These are phyloP conservation scores for Caenorhabditis japonica DNA, from an alignment of 2,888 invertebrate species.

Conservation along the genomic window DNA sequence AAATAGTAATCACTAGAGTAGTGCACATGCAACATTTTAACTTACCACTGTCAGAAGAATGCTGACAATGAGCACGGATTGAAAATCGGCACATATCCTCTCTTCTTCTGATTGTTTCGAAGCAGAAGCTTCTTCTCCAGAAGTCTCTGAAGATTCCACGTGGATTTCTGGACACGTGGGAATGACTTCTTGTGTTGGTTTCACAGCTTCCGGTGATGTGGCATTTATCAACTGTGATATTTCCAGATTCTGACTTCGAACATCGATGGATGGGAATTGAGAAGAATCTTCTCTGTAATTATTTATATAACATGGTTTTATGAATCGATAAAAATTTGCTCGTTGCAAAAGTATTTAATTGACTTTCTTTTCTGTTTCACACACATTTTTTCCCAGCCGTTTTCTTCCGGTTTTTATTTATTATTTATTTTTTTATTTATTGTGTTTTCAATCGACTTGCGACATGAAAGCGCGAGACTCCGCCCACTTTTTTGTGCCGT, in stretches of 20 bases:
- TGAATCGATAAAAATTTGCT: too few species aligned
- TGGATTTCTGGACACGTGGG: conserved; percentile 34
- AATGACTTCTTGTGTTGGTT: not conserved
- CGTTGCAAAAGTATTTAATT: too few species aligned
- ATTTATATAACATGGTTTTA: too few species aligned
- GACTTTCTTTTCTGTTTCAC: too few species aligned
- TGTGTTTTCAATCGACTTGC: too few species aligned
- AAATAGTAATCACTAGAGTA: not conserved
- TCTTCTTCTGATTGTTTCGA: conserved; percentile 21
- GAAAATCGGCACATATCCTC: conserved; percentile 41
- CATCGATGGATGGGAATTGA: conserved; percentile 50
- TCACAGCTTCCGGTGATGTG: not conserved
- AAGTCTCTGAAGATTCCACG: conserved; percentile 17
- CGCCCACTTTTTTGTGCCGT: too few species aligned
- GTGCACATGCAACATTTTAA: not conserved
- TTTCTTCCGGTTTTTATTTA: too few species aligned
- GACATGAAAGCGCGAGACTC: too few species aligned
- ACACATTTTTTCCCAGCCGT: too few species aligned
- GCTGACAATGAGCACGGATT: conserved; percentile 30
- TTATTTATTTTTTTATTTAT: too few species aligned
- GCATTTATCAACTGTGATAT: conserved; percentile 55
- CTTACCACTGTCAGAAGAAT: conserved; percentile 37
- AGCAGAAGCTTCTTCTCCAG: conserved; percentile 17
- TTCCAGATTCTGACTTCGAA: conserved; percentile 59
- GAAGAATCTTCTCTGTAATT: conserved; percentile 21